phyloP scores from a whole-genome alignment of 2,113 vertebrate species.

The Greenwoodochromis staneri region DNA sequence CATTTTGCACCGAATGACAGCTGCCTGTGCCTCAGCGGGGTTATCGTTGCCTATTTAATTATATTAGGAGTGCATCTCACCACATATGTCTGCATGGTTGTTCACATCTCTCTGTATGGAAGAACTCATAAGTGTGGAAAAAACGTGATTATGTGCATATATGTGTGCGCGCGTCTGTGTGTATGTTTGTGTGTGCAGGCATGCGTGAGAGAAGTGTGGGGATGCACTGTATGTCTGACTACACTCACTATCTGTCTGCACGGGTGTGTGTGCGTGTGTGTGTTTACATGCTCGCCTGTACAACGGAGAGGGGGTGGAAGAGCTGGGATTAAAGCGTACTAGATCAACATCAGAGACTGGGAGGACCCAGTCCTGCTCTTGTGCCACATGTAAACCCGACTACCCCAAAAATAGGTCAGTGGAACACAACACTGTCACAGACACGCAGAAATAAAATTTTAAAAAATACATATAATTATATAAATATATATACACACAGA shows the following conservation, averaged over 20 bases:
- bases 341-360: constrained; percentile 64
- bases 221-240: constrained; percentile 24
- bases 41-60: constrained; percentile 1
- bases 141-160: not conserved
- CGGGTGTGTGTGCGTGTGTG: constrained; percentile 16
- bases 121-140: constrained; percentile 14
- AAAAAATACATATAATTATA: not conserved
- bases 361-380: constrained; percentile 61
- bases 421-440: constrained; percentile 64
- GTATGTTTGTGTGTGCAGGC: constrained; percentile 4
- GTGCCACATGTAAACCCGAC: constrained; percentile 58
- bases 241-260: constrained; percentile 27
- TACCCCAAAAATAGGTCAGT: constrained; percentile 75
- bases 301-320: constrained; percentile 24
- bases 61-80: not conserved
- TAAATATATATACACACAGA: fast-evolving
- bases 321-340: constrained; percentile 60
- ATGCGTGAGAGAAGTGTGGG: constrained; percentile 29
- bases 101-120: not conserved
- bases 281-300: not conserved
- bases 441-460: not conserved
- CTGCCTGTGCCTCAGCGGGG: constrained; percentile 15
- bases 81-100: constrained; percentile 23
- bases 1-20: constrained; percentile 54
- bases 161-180: not conserved